Percentiles rank a stretch among this genome's conserved stretches.
Conservation (phyloP, 2,797 vertebrate genomes). For the Rhinogobio ventralis region DNA sequence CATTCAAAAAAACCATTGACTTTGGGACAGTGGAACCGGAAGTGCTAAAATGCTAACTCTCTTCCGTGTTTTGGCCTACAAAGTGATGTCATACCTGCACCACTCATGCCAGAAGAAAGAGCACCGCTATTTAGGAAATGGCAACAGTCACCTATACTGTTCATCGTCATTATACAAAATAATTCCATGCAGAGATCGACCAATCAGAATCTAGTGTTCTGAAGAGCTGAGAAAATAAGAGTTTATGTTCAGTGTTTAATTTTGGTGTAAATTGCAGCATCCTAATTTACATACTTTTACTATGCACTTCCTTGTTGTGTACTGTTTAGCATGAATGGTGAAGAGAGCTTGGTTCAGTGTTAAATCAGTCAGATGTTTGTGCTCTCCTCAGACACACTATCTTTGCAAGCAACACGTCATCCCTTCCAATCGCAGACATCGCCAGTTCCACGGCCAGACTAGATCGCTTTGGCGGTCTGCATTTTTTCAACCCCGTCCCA, state of each 20-base stretch:
- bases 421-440: conserved; percentile 87
- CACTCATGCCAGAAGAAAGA: neutral
- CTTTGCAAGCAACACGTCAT: conserved; percentile 98
- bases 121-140: neutral
- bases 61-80: too few relatives aligned
- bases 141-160: neutral
- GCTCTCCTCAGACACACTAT: conserved; percentile 85
- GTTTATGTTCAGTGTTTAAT: neutral
- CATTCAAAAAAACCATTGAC: too few relatives aligned
- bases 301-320: neutral
- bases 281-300: neutral
- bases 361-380: conserved; percentile 32
- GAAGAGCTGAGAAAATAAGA: neutral
- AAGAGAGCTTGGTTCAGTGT: neutral
- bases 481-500: conserved; percentile 98
- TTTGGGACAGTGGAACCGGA: too few relatives aligned
- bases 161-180: neutral
- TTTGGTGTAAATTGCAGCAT: neutral
- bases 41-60: too few relatives aligned
- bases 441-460: conserved; percentile 89
- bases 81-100: too few relatives aligned
- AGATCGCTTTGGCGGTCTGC: conserved; percentile 93
- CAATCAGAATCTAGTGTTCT: neutral
- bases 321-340: neutral
- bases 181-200: neutral